Conservation (phyloP, 1,140 invertebrate genomes). For the Muscidifurax raptorellus region DNA sequence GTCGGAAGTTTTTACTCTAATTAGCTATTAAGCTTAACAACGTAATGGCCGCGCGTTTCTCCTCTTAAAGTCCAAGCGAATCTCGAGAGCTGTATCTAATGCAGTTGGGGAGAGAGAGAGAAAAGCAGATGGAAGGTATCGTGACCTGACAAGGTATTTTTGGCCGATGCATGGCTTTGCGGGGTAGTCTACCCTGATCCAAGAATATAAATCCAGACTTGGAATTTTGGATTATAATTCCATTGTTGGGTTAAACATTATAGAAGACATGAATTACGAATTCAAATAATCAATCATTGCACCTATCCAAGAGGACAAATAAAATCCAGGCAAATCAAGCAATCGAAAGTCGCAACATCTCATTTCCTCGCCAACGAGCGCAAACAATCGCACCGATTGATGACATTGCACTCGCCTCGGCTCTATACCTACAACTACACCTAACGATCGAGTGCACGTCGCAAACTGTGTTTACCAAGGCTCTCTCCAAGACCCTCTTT, state of each 20-base stretch:
- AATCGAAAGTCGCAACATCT: background rate
- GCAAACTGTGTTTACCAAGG: too few species aligned
- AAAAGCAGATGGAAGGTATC: background rate
- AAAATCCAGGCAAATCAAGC: background rate
- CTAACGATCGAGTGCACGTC: background rate
- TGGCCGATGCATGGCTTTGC: too few species aligned
- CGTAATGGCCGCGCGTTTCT: conserved; percentile 26
- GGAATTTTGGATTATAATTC: too few species aligned
- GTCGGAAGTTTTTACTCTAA: conserved; percentile 58
- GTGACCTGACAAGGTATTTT: too few species aligned
- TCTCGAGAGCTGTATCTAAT: conserved; percentile 6
- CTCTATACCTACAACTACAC: background rate
- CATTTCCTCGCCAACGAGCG: background rate
- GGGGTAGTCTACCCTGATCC: too few species aligned
- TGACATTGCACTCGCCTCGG: background rate
- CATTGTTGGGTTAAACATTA: too few species aligned
- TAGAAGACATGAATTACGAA: too few species aligned
- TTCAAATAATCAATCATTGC: too few species aligned
- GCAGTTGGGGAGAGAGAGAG: background rate
- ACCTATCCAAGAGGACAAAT: background rate
- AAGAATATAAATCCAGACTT: too few species aligned
- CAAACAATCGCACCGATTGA: background rate
- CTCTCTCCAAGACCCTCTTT: too few species aligned
- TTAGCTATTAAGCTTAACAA: conserved; percentile 58
- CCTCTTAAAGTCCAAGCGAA: background rate